phyloP scores from a whole-genome alignment of 2,113 vertebrate genomes.

The Rhodinocichla rosea region DNA sequence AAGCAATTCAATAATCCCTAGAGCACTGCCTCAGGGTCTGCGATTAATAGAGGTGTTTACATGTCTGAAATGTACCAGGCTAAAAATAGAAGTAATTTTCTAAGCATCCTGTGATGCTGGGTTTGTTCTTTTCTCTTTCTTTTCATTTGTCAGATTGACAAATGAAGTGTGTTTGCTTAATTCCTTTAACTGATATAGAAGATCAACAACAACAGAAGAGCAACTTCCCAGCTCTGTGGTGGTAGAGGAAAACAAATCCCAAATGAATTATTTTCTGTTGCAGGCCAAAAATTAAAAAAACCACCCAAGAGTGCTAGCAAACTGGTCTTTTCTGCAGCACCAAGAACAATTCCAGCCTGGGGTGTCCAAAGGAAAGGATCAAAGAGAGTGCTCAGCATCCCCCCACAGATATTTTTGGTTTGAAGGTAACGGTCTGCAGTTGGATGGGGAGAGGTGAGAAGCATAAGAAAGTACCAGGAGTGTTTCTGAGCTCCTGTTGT shows the following conservation, averaged over 20 bases:
- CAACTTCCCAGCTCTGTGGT: neutral
- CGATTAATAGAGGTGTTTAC: constrained; percentile 60
- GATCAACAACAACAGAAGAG: neutral
- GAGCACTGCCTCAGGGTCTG: constrained; percentile 38
- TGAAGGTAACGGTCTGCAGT: neutral
- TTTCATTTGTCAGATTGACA: constrained; percentile 12
- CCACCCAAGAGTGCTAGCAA: neutral
- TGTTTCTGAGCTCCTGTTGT: neutral
- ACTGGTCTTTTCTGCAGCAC: neutral
- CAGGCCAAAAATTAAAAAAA: neutral
- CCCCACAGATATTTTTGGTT: neutral
- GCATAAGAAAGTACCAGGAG: neutral
- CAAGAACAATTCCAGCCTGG: neutral
- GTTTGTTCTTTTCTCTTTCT: constrained; percentile 43
- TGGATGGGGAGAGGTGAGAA: neutral
- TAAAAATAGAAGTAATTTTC: constrained; percentile 59
- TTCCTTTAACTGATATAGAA: neutral
- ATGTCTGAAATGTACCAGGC: constrained; percentile 48
- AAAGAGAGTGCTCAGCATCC: neutral
- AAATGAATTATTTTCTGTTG: neutral
- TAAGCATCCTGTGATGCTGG: constrained; percentile 39
- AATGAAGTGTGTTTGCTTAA: neutral
- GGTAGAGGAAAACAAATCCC: neutral
- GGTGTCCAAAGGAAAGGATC: neutral
- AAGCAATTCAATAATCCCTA: constrained; percentile 46